Base-by-base conservation (phyloP, 2,113 vertebrate genomes). In the Brachypteracias leptosomus region DNA sequence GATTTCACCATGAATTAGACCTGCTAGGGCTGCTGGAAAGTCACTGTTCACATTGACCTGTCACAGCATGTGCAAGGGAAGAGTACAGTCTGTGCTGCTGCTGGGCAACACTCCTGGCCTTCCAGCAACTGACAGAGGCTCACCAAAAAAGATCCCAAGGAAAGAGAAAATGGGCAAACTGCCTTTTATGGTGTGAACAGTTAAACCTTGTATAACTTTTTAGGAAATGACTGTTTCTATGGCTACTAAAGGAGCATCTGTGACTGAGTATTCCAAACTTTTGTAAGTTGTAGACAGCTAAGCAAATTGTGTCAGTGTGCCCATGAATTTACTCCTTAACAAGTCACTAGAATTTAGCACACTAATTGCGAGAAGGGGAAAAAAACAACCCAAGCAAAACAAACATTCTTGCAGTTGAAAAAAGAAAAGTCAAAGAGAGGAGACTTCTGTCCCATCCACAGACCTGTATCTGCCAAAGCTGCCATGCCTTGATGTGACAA, bases 1-100 rank as follows among this genome's bases (percentile, higher is more conserved):
- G 26, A 33, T 84, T 83, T 92, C 35, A 51, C 26, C 29, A 63
- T 10, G n/a, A 58, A 63, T 17, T 54, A 80, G 29, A 81, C 6
- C 25, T 28, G 20, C 26, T n/a, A 90, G 49, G 38, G 40, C 22
- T 80, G 20, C 33, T 80, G 51, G 13, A 70, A 73, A 74, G 31
- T 38, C 29, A 83, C 6, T 0, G 1, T 18, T 71, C 21, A 4
- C 5, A 6, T 1, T 2, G 4, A 75, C 11, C 13, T 28, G 16
- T 8, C 8, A 6, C 25, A 62, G 36, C 25, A 38, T 29, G n/a
- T 40, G 7, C 13, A 47, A 82, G 47, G 28, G 46, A 76, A 65
- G 29, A 85, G 14, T 7, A 14, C 3, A 51, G 18, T 11, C 12
- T 42, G 7, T 36, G 31, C 52, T 82, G 36, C n/a, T 81, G 13